Evolutionary conservation across 2,888 invertebrate genomes (phyloP).

Genomic region (Bimastos eiseni): DNA sequence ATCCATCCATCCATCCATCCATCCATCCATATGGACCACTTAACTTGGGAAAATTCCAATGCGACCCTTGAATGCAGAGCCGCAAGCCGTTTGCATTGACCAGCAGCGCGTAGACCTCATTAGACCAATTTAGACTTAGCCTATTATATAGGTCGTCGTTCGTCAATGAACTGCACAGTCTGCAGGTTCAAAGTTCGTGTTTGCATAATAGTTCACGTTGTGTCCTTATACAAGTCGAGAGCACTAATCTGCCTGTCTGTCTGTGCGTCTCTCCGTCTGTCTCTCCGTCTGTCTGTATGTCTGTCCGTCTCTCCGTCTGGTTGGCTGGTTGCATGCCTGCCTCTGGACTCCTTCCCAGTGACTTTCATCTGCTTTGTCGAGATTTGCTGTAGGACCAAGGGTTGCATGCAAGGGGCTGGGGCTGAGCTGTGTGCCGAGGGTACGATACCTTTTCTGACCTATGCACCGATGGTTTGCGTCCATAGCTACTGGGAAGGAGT

Average conservation of each 20-base stretch:
- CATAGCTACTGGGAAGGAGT: background rate
- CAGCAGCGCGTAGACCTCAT: background rate
- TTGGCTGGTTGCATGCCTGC: background rate
- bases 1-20: constrained; percentile 2
- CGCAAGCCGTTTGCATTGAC: too few species aligned
- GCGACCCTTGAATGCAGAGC: too few species aligned
- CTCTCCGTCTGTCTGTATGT: background rate
- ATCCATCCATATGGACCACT: background rate
- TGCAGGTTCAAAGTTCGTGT: background rate
- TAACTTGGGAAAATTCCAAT: too few species aligned
- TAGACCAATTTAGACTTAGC: background rate
- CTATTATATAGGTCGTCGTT: background rate
- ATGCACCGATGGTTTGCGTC: background rate
- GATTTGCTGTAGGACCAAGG: background rate
- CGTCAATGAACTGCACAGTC: background rate
- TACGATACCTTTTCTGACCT: background rate
- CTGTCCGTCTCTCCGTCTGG: background rate
- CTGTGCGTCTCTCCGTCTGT: background rate
- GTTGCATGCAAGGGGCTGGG: background rate
- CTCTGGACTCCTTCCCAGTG: background rate
- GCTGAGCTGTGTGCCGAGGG: too few species aligned
- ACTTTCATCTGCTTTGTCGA: background rate
- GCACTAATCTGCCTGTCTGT: too few species aligned
- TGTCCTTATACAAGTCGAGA: too few species aligned
- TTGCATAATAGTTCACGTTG: background rate